Evolutionary conservation across 1,140 invertebrate species (phyloP), one percentile per base, ranked within the genome.

Genomic region (Bombus vancouverensis): DNA sequence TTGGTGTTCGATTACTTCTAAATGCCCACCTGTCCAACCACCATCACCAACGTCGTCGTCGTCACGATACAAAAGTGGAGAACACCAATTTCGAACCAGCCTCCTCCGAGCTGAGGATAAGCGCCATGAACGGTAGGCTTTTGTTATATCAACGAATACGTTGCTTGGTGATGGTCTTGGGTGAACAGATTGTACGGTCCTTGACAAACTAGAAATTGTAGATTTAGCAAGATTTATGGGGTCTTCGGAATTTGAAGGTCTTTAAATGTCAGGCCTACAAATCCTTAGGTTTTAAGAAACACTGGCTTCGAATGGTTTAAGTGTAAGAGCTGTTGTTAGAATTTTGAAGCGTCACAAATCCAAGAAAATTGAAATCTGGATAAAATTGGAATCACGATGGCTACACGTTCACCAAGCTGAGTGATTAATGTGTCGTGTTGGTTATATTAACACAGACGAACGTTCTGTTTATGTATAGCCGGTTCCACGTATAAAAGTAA

Each of bases 1-100:
- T 39, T 71, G 74, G 37, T 82, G 42, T 75, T 83, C 71, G 78
- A 85, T 42, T 77, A 81, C 28, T 78, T 72, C 18, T 87, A 34
- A 90, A 71, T 47, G 34, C 32, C n/a, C 37, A 13, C 32, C n/a
- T 59, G 28, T 65, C 59, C 47, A 15, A 66, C 47, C 37, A 80
- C 44, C 37, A 34, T 34, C 44, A 62, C 39, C 37, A 32, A 13
- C 66, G 28, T n/a, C n/a, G 39, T 32, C 72, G 32, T 34, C 75
- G 42, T 25, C 37, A 22, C 25, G n/a, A 39, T 47, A 71, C 18
- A 44, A 62, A n/a, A 15, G 32, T 28, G 74, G 22, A 62, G 10
- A 59, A 37, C 53, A 72, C 8, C 59, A 68, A 83, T 44, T 53
- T 32, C 47, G 12, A 47, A 62, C 70, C 53, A 81, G 37, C 70